These are phyloP conservation scores for Galerucella nymphaeae DNA, from an alignment of 2,888 invertebrate species.

Conservation along the genomic window DNA sequence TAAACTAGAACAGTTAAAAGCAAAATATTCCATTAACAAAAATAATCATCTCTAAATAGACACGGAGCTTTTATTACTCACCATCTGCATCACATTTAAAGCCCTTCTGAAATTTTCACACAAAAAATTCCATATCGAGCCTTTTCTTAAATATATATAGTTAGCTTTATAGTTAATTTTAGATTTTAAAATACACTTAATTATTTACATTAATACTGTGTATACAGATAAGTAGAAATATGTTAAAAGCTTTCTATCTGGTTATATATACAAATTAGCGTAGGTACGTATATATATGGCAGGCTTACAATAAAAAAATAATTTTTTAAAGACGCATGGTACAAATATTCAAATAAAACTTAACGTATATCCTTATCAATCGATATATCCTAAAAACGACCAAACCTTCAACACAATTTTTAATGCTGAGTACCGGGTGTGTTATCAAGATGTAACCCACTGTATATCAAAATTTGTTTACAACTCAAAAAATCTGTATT, in stretches of 20 bases:
- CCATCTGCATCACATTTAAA: conserved; percentile 53
- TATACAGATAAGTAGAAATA: conserved; percentile 58
- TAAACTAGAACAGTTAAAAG: conserved; percentile 64
- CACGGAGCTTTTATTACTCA: conserved; percentile 53
- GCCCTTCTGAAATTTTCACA: conserved; percentile 47
- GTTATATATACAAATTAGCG: conserved; percentile 58
- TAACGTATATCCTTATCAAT: too few species aligned
- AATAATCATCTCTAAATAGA: conserved; percentile 59
- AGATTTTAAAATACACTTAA: conserved; percentile 54
- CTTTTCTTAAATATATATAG: conserved; percentile 37
- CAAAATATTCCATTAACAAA: conserved; percentile 61
- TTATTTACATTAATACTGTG: conserved; percentile 58
- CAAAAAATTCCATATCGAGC: conserved; percentile 43
- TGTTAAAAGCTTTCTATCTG: conserved; percentile 56
- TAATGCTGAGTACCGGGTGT: too few species aligned
- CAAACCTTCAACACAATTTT: too few species aligned
- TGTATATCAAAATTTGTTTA: too few species aligned
- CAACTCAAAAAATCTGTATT: too few species aligned
- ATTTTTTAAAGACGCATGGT: conserved; percentile 19
- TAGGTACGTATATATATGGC: conserved; percentile 61
- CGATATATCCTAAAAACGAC: too few species aligned
- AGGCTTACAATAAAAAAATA: conserved; percentile 56
- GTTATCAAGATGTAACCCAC: too few species aligned
- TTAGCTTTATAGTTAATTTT: conserved; percentile 31
- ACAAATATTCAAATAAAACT: conserved; percentile 16